Percentiles rank a stretch among this genome's conserved stretches.
Conservation (phyloP, 2,797 vertebrate species). For the Chelon auratus region DNA sequence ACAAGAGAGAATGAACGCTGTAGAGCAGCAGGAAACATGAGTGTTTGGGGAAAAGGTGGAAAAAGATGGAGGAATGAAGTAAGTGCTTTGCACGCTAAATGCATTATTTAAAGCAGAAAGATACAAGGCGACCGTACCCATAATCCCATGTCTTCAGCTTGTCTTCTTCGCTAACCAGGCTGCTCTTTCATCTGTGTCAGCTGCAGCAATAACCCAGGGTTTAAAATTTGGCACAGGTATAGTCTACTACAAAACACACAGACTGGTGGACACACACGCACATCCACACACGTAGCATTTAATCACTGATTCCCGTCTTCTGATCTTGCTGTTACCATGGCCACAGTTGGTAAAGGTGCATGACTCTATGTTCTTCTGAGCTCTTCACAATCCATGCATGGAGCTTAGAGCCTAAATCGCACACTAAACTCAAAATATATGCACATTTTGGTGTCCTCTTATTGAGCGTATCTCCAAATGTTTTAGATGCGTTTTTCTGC, state of each 20-base stretch:
- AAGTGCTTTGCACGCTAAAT: constrained; percentile 68
- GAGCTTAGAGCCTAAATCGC: constrained; percentile 27
- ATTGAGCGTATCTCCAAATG: constrained; percentile 10
- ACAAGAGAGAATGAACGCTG: constrained; percentile 22
- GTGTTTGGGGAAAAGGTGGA: constrained; percentile 53
- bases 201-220: constrained; percentile 32
- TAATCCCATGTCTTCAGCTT: constrained; percentile 51
- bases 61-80: constrained; percentile 58
- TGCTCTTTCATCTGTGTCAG: constrained; percentile 35
- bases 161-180: constrained; percentile 34
- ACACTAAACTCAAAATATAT: constrained; percentile 14
- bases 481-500: constrained; percentile 18
- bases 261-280: constrained; percentile 28
- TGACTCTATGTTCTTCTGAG: constrained; percentile 64
- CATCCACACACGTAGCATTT: constrained; percentile 45
- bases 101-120: constrained; percentile 79
- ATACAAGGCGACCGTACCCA: constrained; percentile 54
- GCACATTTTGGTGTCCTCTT: constrained; percentile 14
- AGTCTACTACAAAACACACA: constrained; percentile 49
- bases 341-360: constrained; percentile 80
- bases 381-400: constrained; percentile 54
- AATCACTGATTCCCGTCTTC: constrained; percentile 75
- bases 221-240: constrained; percentile 56
- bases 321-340: constrained; percentile 82
- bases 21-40: constrained; percentile 32